Percentiles rank a stretch among this genome's conserved stretches.
Evolutionary conservation across 2,113 vertebrate species (phyloP).

Genomic region (Heloderma charlesbogerti): DNA sequence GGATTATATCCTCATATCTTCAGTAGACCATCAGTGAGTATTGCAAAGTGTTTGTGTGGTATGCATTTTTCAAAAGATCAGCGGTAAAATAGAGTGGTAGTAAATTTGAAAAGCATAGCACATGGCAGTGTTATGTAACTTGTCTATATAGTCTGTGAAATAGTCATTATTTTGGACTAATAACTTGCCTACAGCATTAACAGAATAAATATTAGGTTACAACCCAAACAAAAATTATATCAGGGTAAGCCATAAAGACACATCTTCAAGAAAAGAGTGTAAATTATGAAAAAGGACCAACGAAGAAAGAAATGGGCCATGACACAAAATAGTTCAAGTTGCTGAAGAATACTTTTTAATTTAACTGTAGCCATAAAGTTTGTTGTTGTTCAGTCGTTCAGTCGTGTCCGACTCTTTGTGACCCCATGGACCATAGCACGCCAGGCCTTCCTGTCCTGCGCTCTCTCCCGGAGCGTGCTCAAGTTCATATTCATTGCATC

Average conservation of each 20-base stretch:
- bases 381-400: no score
- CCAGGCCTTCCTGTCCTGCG: no score
- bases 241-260: not conserved
- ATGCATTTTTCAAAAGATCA: not conserved
- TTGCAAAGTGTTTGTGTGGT: not conserved
- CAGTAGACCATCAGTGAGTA: not conserved
- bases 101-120: not conserved
- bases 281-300: not conserved
- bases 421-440: no score
- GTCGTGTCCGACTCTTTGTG: no score
- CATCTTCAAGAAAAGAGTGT: not conserved
- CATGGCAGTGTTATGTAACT: not conserved
- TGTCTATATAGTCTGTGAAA: not conserved
- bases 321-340: not conserved
- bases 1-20: not conserved
- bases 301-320: not conserved
- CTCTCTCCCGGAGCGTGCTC: no score
- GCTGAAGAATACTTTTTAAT: not conserved
- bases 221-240: not conserved
- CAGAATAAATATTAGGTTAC: not conserved
- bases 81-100: not conserved
- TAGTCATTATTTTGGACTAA: not conserved
- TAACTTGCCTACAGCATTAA: not conserved
- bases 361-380: not conserved
- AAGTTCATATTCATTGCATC: no score